Percentiles rank a stretch among this genome's conserved stretches.
Evolutionary conservation across 1,140 invertebrate species (phyloP).

Genomic region (Theocolax elegans): DNA sequence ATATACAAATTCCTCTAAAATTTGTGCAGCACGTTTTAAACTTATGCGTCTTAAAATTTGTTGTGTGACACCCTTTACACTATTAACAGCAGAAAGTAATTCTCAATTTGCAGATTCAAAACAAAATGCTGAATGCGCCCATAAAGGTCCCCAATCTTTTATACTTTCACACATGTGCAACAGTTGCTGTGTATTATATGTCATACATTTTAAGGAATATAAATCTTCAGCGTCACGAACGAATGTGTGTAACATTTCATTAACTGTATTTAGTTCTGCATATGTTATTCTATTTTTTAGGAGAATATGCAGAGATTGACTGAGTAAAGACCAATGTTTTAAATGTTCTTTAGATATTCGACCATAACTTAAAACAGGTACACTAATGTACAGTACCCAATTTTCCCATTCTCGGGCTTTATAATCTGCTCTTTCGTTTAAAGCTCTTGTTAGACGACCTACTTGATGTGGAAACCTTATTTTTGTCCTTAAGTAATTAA

Average conservation of each 20-base stretch:
- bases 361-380: background rate
- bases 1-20: too few species aligned
- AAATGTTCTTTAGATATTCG: background rate
- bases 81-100: background rate
- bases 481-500: background rate
- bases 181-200: too few species aligned
- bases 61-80: constrained; percentile 7
- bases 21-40: too few species aligned
- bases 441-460: background rate
- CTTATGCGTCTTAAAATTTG: constrained; percentile 1
- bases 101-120: constrained; percentile 5
- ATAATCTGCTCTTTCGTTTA: background rate
- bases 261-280: background rate
- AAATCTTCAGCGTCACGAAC: background rate
- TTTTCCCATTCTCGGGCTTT: constrained; percentile 2
- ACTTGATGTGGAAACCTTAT: background rate
- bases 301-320: background rate
- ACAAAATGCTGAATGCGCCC: too few species aligned
- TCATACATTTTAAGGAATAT: background rate
- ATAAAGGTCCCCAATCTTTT: too few species aligned
- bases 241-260: background rate
- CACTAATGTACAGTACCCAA: background rate
- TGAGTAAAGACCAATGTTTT: constrained; percentile 1
- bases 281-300: background rate
- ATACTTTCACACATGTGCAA: constrained; percentile 4